A percentile compares a stretch with the other conserved stretches of the same genome.
phyloP scores from a whole-genome alignment of 2,113 vertebrate species.

The Otus sunia region DNA sequence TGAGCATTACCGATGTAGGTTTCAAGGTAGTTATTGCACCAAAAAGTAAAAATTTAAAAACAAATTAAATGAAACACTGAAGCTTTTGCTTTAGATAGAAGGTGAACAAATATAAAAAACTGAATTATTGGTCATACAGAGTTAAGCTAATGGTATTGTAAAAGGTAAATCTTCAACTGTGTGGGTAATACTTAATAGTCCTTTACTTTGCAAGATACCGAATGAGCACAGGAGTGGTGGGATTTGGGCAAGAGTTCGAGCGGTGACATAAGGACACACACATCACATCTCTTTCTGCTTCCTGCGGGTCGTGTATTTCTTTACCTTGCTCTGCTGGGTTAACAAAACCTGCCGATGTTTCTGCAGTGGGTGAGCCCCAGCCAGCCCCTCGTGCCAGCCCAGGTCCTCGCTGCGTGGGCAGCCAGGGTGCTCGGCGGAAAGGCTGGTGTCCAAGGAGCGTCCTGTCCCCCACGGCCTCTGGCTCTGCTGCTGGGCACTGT shows the following conservation, averaged over 20 bases:
- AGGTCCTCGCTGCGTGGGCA: rapidly evolving
- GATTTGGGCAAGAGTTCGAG: not conserved
- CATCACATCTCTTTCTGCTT: not conserved
- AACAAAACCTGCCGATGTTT: rapidly evolving
- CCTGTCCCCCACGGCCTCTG: not conserved
- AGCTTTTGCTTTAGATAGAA: not conserved
- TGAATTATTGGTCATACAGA: not conserved
- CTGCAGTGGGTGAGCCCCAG: not conserved
- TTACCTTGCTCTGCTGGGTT: not conserved
- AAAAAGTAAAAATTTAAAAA: not conserved
- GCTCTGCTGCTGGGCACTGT: not conserved
- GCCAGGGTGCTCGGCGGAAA: not conserved
- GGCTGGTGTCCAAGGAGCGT: rapidly evolving
- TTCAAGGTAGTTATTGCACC: not conserved
- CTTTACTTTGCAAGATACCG: not conserved
- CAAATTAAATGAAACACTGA: not conserved
- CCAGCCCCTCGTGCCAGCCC: rapidly evolving
- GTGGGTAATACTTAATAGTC: not conserved
- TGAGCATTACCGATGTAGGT: not conserved
- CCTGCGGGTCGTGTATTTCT: not conserved
- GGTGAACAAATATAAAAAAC: not conserved
- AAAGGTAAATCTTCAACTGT: not conserved
- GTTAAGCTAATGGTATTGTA: not conserved
- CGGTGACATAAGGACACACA: rapidly evolving
- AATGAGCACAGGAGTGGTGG: not conserved